Evolutionary conservation across 2,888 invertebrate species (phyloP).

Genomic region (Melanargia galathea): DNA sequence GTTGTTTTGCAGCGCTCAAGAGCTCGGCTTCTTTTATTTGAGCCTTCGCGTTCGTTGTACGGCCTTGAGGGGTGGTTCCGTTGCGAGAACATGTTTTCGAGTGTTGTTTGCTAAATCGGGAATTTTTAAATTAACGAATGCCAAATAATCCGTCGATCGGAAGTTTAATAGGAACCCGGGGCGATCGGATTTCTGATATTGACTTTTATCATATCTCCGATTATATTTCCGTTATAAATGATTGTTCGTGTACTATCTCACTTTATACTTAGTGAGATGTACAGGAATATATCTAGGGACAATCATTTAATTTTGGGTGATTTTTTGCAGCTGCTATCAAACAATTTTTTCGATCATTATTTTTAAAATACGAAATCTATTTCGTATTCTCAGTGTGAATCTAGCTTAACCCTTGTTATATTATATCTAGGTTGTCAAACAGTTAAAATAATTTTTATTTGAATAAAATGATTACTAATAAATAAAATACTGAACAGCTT

Average conservation of each 20-base stretch:
- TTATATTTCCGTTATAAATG: conserved; percentile 5
- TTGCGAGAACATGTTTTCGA: conserved; percentile 70
- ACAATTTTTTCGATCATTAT: neutral
- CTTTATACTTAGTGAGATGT: too few relatives aligned
- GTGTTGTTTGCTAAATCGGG: conserved; percentile 75
- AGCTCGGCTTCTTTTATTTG: conserved; percentile 80
- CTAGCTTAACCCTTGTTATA: neutral
- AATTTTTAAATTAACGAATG: conserved; percentile 79
- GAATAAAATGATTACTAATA: too few relatives aligned
- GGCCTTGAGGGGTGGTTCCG: conserved; percentile 76
- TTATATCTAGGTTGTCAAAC: too few relatives aligned
- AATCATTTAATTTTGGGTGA: too few relatives aligned
- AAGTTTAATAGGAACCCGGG: conserved; percentile 49
- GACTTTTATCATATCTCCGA: conserved; percentile 17
- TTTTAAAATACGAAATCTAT: neutral
- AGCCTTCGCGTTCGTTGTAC: conserved; percentile 74
- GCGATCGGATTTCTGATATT: conserved; percentile 30
- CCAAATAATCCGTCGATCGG: conserved; percentile 61
- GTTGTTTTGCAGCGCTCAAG: conserved; percentile 82
- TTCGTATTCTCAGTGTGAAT: neutral
- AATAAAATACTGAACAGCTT: too few relatives aligned
- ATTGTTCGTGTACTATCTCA: neutral
- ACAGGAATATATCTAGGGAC: too few relatives aligned
- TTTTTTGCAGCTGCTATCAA: neutral
- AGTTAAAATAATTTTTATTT: too few relatives aligned